A percentile compares a stretch with the other conserved stretches of the same genome.
These are phyloP conservation scores for Nasonia vitripennis DNA, from an alignment of 1,140 invertebrate genomes.

Conservation along the genomic window DNA sequence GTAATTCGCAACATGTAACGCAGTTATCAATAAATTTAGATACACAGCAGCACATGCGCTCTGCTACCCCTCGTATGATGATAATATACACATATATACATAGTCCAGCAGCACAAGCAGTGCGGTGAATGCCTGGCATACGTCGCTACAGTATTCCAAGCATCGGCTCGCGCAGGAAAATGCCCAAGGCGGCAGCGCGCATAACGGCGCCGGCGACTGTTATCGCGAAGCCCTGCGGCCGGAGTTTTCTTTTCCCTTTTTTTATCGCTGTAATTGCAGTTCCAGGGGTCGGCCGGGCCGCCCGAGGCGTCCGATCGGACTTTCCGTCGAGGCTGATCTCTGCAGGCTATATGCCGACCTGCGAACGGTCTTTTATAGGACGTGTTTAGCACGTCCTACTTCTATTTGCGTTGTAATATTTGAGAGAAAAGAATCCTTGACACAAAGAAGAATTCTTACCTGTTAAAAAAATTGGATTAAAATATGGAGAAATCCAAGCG, in stretches of 20 bases:
- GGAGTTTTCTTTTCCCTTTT: not conserved
- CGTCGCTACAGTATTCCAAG: too few species aligned
- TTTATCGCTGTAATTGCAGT: slow-evolving; percentile 21
- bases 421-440: too few species aligned
- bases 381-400: not conserved
- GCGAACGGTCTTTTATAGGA: not conserved
- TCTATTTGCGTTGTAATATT: not conserved
- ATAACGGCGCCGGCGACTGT: not conserved
- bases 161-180: not conserved
- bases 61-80: too few species aligned
- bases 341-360: not conserved
- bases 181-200: not conserved
- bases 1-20: too few species aligned
- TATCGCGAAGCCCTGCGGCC: not conserved
- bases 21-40: not conserved
- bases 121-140: too few species aligned
- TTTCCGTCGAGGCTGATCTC: not conserved
- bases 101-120: too few species aligned
- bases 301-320: not conserved
- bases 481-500: too few species aligned
- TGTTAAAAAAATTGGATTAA: too few species aligned
- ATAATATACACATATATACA: too few species aligned
- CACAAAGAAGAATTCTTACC: too few species aligned
- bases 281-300: not conserved
- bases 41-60: not conserved